phyloP scores from a whole-genome alignment of 1,140 invertebrate genomes.

The Trichonephila inaurata region DNA sequence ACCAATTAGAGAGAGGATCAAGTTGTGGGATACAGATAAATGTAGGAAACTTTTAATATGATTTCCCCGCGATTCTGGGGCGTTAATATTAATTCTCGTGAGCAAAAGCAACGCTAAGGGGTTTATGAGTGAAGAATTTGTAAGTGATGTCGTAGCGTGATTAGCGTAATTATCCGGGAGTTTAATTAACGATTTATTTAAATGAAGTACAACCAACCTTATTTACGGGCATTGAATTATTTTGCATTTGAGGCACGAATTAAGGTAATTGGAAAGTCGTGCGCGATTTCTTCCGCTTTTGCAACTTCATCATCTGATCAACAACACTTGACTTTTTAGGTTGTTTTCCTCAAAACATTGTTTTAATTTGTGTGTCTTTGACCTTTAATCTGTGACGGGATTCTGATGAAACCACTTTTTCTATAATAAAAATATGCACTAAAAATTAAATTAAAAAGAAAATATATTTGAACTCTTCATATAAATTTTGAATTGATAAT shows the following conservation, averaged over 20 bases:
- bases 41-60: constrained; percentile 29
- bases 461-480: no score
- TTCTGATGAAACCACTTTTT: no score
- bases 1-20: constrained; percentile 59
- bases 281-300: background rate
- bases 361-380: no score
- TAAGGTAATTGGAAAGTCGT: constrained; percentile 1
- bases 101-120: background rate
- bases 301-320: no score
- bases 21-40: constrained; percentile 5
- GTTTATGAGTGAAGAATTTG: constrained; percentile 30
- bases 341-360: no score
- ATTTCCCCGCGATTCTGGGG: background rate
- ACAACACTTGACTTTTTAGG: no score
- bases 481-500: no score
- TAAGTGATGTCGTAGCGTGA: constrained; percentile 59
- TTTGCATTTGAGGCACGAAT: constrained; percentile 21
- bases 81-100: constrained; percentile 59
- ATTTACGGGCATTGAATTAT: background rate
- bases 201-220: constrained; percentile 25
- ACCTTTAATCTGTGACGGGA: no score
- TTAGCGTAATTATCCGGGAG: constrained; percentile 52
- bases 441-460: no score
- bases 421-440: no score
- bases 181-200: constrained; percentile 65